Base-by-base conservation (phyloP, 2,888 invertebrate genomes). In the Drosophila histrio region DNA sequence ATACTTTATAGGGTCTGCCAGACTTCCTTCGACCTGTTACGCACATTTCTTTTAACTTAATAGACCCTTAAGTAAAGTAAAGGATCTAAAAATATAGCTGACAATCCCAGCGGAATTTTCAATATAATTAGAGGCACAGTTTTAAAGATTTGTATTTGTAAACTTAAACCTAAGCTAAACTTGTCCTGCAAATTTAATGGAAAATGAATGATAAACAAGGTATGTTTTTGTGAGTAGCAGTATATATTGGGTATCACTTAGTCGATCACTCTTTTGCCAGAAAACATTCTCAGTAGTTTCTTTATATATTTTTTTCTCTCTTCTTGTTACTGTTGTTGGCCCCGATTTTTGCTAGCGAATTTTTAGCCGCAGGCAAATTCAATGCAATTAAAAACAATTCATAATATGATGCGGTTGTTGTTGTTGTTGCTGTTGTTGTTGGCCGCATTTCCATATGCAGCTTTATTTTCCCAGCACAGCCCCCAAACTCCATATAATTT, bases 361-460 rank as follows among this genome's bases (percentile, higher is more conserved):
- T 63, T 63, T 63, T 60, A 41, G 53, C 61, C 59, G 56, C 57
- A 36, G 60, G 64, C 68, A 64, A 77, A 67, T 79, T 72, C 83
- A 77, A 80, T 82, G 83, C 86, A 86, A 83, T 86, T 82, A 86
- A 86, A 82, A 82, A 85, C 72, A 78, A 82, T 68, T 83, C 86
- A 82, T 83, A 80, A 83, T 83, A 68, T 60, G 15, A 26, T 26
- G 15, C 11, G 19, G 17, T 41, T 50, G 26, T 17, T 43, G 28
- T 26, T 32, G 36, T 32, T 39, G 34, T 11, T 7, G 36, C 3
- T 56, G 17, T 19, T 34, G 30, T 46, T 52, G 34, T 22, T 43
- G 57, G 36, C 60, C 54, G 56, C 61, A 58, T 74, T 73, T 61
- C 61, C 75, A 73, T 65, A 70, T 75, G 61, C 74, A 28, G 62